Base-by-base conservation (phyloP, 1,140 invertebrate species). In the Chrysoperla carnea region DNA sequence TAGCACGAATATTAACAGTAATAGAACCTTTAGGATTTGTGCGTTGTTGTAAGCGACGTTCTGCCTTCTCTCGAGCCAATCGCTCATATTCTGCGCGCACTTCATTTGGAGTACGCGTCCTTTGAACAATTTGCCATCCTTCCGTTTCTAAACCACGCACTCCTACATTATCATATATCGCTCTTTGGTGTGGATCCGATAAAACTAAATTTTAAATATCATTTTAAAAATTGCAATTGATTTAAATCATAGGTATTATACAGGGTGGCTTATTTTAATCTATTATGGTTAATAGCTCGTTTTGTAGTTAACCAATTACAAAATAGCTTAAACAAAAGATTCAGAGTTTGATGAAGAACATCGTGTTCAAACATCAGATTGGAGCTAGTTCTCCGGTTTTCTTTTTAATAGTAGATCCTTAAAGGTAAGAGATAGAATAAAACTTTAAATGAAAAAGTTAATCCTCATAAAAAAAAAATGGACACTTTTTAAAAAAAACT, bases 71-170 rank as follows among this genome's bases (percentile, higher is more conserved):
- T 48, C 66, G 58, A 7, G 80, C 76, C 15, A 91, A 63, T 51
- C 84, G 71, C 62, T 95, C 88, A 70, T 90, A 94, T 64, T 95
- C 91, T 51, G 93, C 90, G 45, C 89, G 67, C 39, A 97, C 95
- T 68, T 95, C 91, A 48, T 83, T 75, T 8, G 91, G 87, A 6
- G 90, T 92, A 66, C 85, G 83, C 6, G 84, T 89, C 15, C 87
- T 66, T 47, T 89, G 77, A 17, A 92, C 83, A 43, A 96, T 73
- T 64, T 92, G 86, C 84, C 88, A 90, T 40, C 88, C 89, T 58
- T 92, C 84, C 8, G 84, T 88, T 62, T 90, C 77, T 13, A 95
- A 59, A 2, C 89, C 91, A 59, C 81, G 73, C 8, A 73, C 64
- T 17, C 84, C 82, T 46, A 84, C 59, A 8, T 72, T 79, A 60